phyloP scores from a whole-genome alignment of 2,797 vertebrate genomes.

The Lindbergichthys nudifrons region DNA sequence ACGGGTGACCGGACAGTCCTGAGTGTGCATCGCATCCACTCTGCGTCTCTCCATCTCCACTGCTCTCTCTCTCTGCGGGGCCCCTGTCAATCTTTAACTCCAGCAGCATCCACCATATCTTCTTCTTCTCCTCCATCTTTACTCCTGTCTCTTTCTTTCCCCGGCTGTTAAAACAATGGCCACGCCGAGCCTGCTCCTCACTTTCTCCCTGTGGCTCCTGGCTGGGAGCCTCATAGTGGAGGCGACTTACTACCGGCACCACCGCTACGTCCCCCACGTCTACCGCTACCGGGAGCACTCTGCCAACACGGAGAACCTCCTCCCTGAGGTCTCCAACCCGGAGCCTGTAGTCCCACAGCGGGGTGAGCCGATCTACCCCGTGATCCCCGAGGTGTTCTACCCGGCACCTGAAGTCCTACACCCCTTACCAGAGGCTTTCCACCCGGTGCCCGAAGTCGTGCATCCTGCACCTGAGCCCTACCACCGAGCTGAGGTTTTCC shows the following conservation, averaged over 20 bases:
- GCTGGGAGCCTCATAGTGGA: conserved; percentile 80
- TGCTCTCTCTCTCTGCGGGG: conserved; percentile 22
- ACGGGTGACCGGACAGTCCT: conserved; percentile 85
- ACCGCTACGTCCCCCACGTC: conserved; percentile 79
- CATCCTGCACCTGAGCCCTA: conserved; percentile 69
- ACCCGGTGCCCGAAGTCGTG: conserved; percentile 74
- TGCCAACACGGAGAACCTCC: conserved; percentile 84
- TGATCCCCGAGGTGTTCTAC: conserved; percentile 74
- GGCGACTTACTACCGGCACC: conserved; percentile 85
- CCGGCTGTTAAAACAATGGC: conserved; percentile 75
- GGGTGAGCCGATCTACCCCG: conserved; percentile 57
- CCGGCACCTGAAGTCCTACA: conserved; percentile 72
- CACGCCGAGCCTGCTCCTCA: conserved; percentile 73
- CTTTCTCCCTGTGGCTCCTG: conserved; percentile 81
- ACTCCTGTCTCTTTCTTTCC: conserved; percentile 44
- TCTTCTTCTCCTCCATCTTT: conserved; percentile 14
- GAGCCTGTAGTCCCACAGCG: conserved; percentile 58
- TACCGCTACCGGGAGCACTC: conserved; percentile 81
- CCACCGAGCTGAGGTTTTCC: conserved; percentile 29
- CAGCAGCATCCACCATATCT: conserved; percentile 61
- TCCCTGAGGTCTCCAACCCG: conserved; percentile 80
- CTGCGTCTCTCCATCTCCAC: conserved; percentile 71
- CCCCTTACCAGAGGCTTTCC: conserved; percentile 70
- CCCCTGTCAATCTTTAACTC: conserved; percentile 38
- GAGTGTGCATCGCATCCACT: conserved; percentile 82